Percentiles rank a stretch among this genome's conserved stretches.
Conservation (phyloP, 1,140 invertebrate genomes). For the Drosophila murphyi region DNA sequence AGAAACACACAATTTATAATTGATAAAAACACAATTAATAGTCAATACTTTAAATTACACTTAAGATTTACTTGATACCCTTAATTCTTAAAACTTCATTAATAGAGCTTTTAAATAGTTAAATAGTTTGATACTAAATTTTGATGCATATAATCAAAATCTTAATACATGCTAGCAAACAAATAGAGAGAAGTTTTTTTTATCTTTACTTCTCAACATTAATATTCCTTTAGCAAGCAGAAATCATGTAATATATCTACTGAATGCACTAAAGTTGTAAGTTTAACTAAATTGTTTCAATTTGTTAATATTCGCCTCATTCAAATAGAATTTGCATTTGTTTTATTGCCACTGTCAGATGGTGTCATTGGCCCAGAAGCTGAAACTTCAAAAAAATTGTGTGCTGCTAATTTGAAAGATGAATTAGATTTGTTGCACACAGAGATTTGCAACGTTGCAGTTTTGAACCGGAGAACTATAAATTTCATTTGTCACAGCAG, state of each 20-base stretch:
- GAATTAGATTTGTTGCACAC: conserved; percentile 69
- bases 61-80: too few species aligned
- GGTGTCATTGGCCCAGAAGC: conserved; percentile 19
- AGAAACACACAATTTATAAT: too few species aligned
- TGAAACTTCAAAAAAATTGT: conserved; percentile 36
- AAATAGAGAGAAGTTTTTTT: too few species aligned
- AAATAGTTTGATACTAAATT: too few species aligned
- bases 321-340: neutral
- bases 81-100: too few species aligned
- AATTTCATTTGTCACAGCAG: conserved; percentile 80
- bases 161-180: too few species aligned
- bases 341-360: neutral
- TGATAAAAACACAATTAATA: too few species aligned
- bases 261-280: neutral
- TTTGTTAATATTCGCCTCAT: neutral
- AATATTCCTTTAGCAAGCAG: too few species aligned
- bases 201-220: too few species aligned
- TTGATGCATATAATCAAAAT: too few species aligned
- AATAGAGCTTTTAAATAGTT: too few species aligned
- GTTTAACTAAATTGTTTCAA: neutral
- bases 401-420: conserved; percentile 79
- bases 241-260: neutral
- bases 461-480: conserved; percentile 70
- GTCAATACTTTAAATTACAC: too few species aligned
- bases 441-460: conserved; percentile 74